These are phyloP conservation scores for Corythornis vintsioides DNA, from an alignment of 2,113 vertebrate species.

Conservation along the genomic window DNA sequence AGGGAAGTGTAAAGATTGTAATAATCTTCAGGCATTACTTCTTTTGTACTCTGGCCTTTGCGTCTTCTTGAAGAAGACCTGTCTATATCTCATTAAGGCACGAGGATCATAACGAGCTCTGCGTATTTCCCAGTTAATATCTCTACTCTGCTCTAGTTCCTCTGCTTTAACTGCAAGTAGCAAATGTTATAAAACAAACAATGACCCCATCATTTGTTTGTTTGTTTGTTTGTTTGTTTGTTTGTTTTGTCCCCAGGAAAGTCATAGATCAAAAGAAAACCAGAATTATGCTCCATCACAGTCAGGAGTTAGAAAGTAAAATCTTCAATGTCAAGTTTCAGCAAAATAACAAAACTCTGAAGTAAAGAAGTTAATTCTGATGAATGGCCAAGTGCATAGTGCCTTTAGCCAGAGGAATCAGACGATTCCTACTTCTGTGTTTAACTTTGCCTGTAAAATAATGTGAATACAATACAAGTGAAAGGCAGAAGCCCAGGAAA, in stretches of 20 bases:
- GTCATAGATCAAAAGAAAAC: not conserved
- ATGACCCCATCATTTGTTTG: not conserved
- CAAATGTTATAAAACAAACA: not conserved
- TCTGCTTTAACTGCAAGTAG: no score
- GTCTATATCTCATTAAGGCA: not conserved
- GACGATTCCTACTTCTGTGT: not conserved
- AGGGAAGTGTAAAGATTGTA: not conserved
- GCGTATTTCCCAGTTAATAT: not conserved
- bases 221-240: not conserved
- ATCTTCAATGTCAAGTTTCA: not conserved
- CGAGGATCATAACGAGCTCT: rapidly evolving
- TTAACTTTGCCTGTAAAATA: not conserved
- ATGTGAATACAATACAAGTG: not conserved
- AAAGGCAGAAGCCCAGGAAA: not conserved
- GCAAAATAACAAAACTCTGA: not conserved
- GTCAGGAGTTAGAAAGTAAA: not conserved
- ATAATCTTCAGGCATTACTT: not conserved
- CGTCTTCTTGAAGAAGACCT: not conserved
- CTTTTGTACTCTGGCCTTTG: not conserved
- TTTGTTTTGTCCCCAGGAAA: not conserved
- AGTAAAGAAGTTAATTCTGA: not conserved
- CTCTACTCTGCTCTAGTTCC: not conserved
- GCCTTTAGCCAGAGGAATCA: not conserved
- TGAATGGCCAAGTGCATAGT: not conserved
- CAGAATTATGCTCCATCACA: not conserved